These are phyloP conservation scores for Steatocranus sp. DNA, from an alignment of 2,797 vertebrate genomes.

Conservation along the genomic window DNA sequence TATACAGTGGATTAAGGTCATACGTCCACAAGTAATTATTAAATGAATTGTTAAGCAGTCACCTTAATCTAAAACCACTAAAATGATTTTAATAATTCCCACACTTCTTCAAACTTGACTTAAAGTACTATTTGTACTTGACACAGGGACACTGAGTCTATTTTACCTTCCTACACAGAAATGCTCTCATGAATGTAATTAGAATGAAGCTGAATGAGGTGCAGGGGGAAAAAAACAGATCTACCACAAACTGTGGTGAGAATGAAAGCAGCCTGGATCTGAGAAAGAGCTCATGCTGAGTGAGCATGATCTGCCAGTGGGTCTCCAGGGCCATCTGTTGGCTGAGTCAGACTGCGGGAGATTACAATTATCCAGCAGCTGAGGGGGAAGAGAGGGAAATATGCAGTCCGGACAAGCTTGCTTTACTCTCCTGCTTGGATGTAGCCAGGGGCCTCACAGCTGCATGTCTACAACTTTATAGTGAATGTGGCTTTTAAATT, in stretches of 20 bases:
- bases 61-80: neutral
- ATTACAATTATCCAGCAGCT: conserved; percentile 52
- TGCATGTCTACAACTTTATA: conserved; percentile 29
- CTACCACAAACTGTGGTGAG: conserved; percentile 9
- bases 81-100: neutral
- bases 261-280: conserved; percentile 46
- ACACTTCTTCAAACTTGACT: neutral
- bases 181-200: conserved; percentile 25
- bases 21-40: neutral
- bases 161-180: neutral
- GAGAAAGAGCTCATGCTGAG: conserved; percentile 52
- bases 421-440: conserved; percentile 22
- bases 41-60: neutral
- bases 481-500: conserved; percentile 36
- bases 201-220: conserved; percentile 22
- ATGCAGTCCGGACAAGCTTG: conserved; percentile 31
- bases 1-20: neutral
- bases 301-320: conserved; percentile 52
- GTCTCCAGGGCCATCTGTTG: conserved; percentile 69
- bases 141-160: neutral
- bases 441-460: conserved; percentile 51
- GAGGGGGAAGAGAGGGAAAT: conserved; percentile 1
- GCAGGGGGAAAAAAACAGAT: neutral
- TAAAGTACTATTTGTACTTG: neutral
- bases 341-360: conserved; percentile 53